Evolutionary conservation across 2,888 invertebrate species (phyloP).

Genomic region (Mesodorylaimus sp.): DNA sequence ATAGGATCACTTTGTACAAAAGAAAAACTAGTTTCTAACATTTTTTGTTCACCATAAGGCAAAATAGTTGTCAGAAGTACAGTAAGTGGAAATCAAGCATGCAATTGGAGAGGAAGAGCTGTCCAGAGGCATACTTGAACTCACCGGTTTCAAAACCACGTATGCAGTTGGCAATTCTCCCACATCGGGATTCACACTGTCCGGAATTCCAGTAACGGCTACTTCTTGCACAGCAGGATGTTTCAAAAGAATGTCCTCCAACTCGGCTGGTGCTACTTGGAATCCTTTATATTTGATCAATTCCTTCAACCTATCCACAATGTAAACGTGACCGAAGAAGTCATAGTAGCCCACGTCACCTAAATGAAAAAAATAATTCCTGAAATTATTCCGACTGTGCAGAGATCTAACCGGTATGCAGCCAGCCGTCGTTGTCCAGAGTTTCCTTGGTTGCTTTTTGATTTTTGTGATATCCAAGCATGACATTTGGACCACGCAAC

Average conservation of each 20-base stretch:
- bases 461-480: conserved; percentile 66
- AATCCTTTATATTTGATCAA: conserved; percentile 70
- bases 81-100: too few relatives aligned
- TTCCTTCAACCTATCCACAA: conserved; percentile 65
- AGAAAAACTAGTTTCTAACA: too few relatives aligned
- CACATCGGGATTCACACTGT: conserved; percentile 29
- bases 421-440: conserved; percentile 56
- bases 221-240: conserved; percentile 51
- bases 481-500: too few relatives aligned
- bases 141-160: conserved; percentile 21
- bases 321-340: conserved; percentile 50
- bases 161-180: conserved; percentile 30
- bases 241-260: conserved; percentile 53
- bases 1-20: too few relatives aligned
- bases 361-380: not conserved
- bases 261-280: conserved; percentile 65
- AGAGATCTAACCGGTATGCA: conserved; percentile 38
- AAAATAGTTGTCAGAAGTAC: too few relatives aligned
- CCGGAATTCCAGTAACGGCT: conserved; percentile 55
- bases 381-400: not conserved
- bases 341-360: conserved; percentile 67
- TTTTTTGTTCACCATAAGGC: too few relatives aligned
- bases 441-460: conserved; percentile 45
- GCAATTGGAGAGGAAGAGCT: too few relatives aligned
- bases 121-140: too few relatives aligned